Evolutionary conservation across 2,113 vertebrate species (phyloP), one percentile per base, ranked within the genome.

Genomic region (Stigmatopora argus): DNA sequence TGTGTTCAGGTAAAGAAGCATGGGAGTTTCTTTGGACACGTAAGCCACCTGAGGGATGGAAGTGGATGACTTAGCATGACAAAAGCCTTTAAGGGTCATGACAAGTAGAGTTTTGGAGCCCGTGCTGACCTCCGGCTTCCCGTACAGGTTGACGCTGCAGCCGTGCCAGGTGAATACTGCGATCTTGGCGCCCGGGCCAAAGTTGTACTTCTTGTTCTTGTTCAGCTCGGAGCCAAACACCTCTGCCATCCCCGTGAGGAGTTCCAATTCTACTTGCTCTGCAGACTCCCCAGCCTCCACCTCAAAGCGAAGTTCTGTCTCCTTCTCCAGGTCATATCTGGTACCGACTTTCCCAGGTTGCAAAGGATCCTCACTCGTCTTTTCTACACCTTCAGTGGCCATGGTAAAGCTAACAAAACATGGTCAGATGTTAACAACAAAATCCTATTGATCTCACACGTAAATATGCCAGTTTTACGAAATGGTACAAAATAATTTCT

Each of bases 81-180:
- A 5, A 76, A 55, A 45, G 17, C 31, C 18, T n/a, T 58, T 56
- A 73, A 19, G 21, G 15, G 47, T 2, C 13, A 56, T 48, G 19
- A 47, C 15, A 60, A 8, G 3, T 5, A 48, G 4, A 8, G 5
- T 18, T 6, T 41, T 9, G 55, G 11, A 2, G 23, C 0, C 58
- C 0, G 11, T 66, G 34, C 79, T 84, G 65, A 90, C 91, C 90
- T 99, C 97, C 0, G 95, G 95, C 67, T 96, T 95, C 61, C 97
- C 97, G 1, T 92, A 93, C 57, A 99, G 91, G 67, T 93, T 94
- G 13, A 99, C 86, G 5, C 91, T 92, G 80, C 97, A 99, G 72
- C 97, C 94, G 35, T 99, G 97, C 97, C 97, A 99, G 13, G 97
- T 99, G 83, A 99, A 99, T 53, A 99, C 95, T 0, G 97, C 96